A percentile compares a stretch with the other conserved stretches of the same genome.
These are phyloP conservation scores for Morelia viridis DNA, from an alignment of 2,797 vertebrate genomes.

Conservation along the genomic window DNA sequence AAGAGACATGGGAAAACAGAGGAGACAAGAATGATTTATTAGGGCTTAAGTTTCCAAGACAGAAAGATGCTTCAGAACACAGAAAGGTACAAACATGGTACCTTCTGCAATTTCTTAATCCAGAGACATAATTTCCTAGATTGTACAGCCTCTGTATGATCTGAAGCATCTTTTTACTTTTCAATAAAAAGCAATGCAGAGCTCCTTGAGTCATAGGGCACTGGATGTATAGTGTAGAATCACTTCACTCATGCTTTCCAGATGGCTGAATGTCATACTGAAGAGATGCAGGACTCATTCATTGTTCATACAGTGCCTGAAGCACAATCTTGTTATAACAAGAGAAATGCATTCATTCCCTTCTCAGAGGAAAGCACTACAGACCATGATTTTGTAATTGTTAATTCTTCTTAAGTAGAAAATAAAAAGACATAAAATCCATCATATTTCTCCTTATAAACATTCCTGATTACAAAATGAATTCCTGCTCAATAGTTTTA, in stretches of 20 bases:
- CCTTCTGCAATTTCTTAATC: neutral
- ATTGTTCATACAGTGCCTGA: accelerated
- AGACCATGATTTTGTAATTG: conserved; percentile 34
- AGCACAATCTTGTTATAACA: accelerated
- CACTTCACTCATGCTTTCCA: neutral
- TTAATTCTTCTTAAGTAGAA: conserved; percentile 26
- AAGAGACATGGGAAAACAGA: neutral
- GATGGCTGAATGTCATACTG: neutral
- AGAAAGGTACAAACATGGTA: neutral
- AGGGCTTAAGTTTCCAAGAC: neutral
- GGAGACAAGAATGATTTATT: neutral
- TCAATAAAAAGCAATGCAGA: neutral
- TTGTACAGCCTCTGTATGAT: neutral
- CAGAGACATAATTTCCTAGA: neutral
- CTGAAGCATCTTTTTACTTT: neutral
- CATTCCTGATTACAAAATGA: neutral
- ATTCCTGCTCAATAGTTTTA: neutral
- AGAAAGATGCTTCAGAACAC: too few relatives aligned
- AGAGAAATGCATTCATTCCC: conserved; percentile 14
- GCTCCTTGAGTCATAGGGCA: neutral
- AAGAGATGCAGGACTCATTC: neutral
- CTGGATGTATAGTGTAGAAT: neutral
- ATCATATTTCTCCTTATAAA: conserved; percentile 53
- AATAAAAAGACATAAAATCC: conserved; percentile 41
- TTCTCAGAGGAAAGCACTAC: conserved; percentile 40